phyloP scores from a whole-genome alignment of 2,113 vertebrate species.

The Hylia prasina region DNA sequence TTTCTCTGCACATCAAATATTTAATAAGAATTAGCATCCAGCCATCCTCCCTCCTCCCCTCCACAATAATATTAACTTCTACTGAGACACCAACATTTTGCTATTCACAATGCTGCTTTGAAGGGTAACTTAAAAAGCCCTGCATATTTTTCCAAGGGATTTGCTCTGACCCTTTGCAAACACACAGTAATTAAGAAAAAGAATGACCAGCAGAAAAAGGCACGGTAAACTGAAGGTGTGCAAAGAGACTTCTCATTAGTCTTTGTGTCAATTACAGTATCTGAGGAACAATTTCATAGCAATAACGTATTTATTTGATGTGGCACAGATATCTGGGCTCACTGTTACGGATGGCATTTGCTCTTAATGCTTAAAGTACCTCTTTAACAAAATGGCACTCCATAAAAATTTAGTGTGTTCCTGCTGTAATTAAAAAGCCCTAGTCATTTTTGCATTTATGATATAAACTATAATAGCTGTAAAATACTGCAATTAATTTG shows the following conservation, averaged over 20 bases:
- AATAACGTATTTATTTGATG: constrained; percentile 76
- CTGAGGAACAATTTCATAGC: constrained; percentile 70
- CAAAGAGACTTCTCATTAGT: constrained; percentile 70
- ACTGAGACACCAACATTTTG: constrained; percentile 54
- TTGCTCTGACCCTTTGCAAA: constrained; percentile 56
- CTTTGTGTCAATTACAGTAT: constrained; percentile 69
- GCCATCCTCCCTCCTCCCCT: constrained; percentile 40
- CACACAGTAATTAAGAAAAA: constrained; percentile 47
- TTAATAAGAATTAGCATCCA: constrained; percentile 77
- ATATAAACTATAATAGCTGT: constrained; percentile 82
- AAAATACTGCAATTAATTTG: constrained; percentile 81
- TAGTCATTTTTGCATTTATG: constrained; percentile 81
- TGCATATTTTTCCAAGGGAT: constrained; percentile 59
- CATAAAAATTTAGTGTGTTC: constrained; percentile 83
- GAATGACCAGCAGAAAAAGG: constrained; percentile 53
- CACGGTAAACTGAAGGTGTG: constrained; percentile 64
- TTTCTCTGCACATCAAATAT: constrained; percentile 71
- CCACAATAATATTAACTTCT: constrained; percentile 69
- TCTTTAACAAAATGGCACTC: constrained; percentile 82
- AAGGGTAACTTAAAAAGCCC: constrained; percentile 64
- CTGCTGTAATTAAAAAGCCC: constrained; percentile 81
- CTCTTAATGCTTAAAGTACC: constrained; percentile 71
- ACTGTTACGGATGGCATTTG: constrained; percentile 62
- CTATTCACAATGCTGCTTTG: constrained; percentile 63
- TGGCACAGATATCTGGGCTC: constrained; percentile 68